Base-by-base conservation (phyloP, 2,113 vertebrate species). In the Ciconia boyciana region DNA sequence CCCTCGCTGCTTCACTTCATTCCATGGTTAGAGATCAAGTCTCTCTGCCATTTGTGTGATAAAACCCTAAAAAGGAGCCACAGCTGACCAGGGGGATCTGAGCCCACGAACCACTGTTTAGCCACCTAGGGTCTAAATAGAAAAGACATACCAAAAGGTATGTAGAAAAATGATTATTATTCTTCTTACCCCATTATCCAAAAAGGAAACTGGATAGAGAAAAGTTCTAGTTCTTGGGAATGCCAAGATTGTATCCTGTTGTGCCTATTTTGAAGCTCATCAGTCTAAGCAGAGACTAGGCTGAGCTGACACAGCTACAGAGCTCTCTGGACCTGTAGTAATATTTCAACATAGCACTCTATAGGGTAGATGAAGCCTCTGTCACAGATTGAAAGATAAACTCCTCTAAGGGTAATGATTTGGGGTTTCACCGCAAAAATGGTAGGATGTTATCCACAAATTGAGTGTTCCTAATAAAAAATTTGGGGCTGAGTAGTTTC, bases 41-140 rank as follows among this genome's bases (percentile, higher is more conserved):
- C 12, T 74, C 34, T 62, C 43, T 75, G n/a, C 9, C 22, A 52
- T 66, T 69, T 62, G 29, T 22, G 8, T 55, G 26, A 21, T 29
- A 2, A 6, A 83, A 83, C 6, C 54, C 28, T n/a, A n/a, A 83
- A 93, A 41, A 13, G 19, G 16, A 75, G 12, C 8, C 57, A 31
- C 31, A 55, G 9, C 14, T 65, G 28, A 24, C 31, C 44, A 19
- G 6, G 9, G 14, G 46, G 16, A 62, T 68, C 31, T 0, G 0
- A 72, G 28, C 10, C 19, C 32, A 60, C 10, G 46, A 58, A 16
- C 1, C 31, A 39, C 9, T 43, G 1, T 54, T 83, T 68, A 28
- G 17, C 8, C 24, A 64, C 9, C 6, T 39, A 41, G 43, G 5
- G 8, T 83, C 39, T 90, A 57, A 75, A 66, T 2, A 79, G 26